Conservation (phyloP, 2,797 vertebrate species). For the Synanceia verrucosa region DNA sequence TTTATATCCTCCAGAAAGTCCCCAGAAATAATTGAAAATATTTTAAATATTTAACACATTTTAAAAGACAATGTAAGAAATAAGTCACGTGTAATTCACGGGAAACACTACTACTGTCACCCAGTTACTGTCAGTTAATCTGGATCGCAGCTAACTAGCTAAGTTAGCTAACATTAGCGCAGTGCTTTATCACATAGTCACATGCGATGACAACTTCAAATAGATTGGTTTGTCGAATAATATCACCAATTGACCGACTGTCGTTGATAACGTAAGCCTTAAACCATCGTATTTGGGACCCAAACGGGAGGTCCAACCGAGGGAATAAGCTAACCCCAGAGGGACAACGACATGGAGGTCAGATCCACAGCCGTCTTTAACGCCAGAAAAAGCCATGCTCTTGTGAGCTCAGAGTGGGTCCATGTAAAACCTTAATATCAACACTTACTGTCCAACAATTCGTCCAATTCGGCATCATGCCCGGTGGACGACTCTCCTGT, state of each 20-base stretch:
- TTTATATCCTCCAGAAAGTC: background rate
- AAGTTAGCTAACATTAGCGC: background rate
- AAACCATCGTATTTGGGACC: background rate
- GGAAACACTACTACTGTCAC: too few relatives aligned
- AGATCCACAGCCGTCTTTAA: too few relatives aligned
- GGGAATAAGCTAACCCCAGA: background rate
- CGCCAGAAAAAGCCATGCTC: fast-evolving
- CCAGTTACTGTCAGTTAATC: background rate
- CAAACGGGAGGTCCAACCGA: background rate
- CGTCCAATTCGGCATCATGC: conserved; percentile 82
- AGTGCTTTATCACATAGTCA: too few relatives aligned
- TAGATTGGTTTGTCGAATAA: background rate
- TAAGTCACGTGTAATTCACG: too few relatives aligned
- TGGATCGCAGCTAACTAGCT: background rate
- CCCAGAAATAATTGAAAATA: background rate
- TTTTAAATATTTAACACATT: background rate
- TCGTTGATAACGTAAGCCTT: background rate
- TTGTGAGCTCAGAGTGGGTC: background rate
- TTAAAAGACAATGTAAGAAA: background rate
- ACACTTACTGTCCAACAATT: conserved; percentile 85
- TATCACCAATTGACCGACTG: background rate
- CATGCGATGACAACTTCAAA: too few relatives aligned
- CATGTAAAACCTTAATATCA: background rate
- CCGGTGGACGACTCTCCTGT: conserved; percentile 49
- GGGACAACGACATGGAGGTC: fast-evolving